Evolutionary conservation across 2,888 invertebrate genomes (phyloP).

Genomic region (Sicus ferrugineus): DNA sequence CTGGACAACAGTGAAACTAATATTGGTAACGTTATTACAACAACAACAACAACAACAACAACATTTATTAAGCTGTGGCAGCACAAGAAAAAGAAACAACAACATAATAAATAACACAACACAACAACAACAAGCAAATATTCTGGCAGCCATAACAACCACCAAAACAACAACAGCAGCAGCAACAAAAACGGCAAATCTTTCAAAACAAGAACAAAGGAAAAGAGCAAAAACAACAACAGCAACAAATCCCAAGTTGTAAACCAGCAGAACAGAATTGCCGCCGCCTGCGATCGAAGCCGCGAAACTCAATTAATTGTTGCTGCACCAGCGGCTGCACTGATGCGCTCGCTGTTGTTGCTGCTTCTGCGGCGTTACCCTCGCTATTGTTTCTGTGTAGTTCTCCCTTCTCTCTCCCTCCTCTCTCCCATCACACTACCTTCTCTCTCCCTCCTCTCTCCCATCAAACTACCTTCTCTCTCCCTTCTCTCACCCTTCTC

Average conservation of each 20-base stretch:
- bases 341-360: too few relatives aligned
- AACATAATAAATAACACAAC: neutral
- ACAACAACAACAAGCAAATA: neutral
- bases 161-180: neutral
- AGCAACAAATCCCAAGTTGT: too few relatives aligned
- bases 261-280: neutral
- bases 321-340: neutral
- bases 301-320: too few relatives aligned
- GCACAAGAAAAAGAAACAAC: neutral
- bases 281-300: constrained; percentile 12
- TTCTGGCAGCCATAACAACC: too few relatives aligned
- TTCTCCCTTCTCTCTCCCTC: too few relatives aligned
- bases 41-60: neutral
- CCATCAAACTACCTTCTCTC: too few relatives aligned
- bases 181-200: constrained; percentile 19
- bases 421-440: too few relatives aligned
- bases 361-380: too few relatives aligned
- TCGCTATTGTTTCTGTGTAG: too few relatives aligned
- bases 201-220: too few relatives aligned
- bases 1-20: neutral
- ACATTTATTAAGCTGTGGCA: neutral
- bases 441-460: too few relatives aligned
- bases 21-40: neutral
- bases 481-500: too few relatives aligned
- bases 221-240: constrained; percentile 4